These are phyloP conservation scores for Pheosia tremula DNA, from an alignment of 2,888 invertebrate genomes.

Conservation along the genomic window DNA sequence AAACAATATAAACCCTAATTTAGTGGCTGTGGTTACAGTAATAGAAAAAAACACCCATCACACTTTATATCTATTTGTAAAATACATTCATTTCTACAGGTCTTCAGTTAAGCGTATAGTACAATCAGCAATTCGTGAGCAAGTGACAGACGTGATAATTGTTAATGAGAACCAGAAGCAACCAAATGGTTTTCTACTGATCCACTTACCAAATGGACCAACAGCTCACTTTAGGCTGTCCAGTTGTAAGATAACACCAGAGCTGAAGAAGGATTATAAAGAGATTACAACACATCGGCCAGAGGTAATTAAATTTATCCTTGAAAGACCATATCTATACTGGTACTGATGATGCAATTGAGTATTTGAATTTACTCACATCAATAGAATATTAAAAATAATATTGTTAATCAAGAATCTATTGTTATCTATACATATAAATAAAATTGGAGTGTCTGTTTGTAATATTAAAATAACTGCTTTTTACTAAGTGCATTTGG, in stretches of 20 bases:
- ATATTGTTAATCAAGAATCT: too few relatives aligned
- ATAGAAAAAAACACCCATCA: too few relatives aligned
- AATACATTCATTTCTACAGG: constrained; percentile 72
- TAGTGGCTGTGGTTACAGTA: too few relatives aligned
- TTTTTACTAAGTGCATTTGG: too few relatives aligned
- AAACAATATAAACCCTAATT: background rate
- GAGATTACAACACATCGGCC: constrained; percentile 95
- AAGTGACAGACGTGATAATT: constrained; percentile 95
- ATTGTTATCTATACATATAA: too few relatives aligned
- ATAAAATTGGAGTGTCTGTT: too few relatives aligned
- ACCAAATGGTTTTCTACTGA: constrained; percentile 96
- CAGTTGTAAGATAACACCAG: constrained; percentile 95
- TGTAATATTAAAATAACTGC: too few relatives aligned
- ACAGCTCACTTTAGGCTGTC: constrained; percentile 98
- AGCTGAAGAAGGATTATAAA: constrained; percentile 90
- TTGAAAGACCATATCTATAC: too few relatives aligned
- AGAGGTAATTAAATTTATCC: constrained; percentile 82
- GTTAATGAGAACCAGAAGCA: constrained; percentile 97
- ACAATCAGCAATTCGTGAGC: constrained; percentile 90
- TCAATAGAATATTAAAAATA: too few relatives aligned
- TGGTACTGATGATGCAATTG: too few relatives aligned
- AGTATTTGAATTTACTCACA: too few relatives aligned
- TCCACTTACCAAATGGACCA: constrained; percentile 98
- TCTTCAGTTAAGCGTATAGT: constrained; percentile 97
- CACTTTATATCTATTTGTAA: background rate